phyloP scores from a whole-genome alignment of 2,888 invertebrate genomes.

The Polyommatus iphigenia region DNA sequence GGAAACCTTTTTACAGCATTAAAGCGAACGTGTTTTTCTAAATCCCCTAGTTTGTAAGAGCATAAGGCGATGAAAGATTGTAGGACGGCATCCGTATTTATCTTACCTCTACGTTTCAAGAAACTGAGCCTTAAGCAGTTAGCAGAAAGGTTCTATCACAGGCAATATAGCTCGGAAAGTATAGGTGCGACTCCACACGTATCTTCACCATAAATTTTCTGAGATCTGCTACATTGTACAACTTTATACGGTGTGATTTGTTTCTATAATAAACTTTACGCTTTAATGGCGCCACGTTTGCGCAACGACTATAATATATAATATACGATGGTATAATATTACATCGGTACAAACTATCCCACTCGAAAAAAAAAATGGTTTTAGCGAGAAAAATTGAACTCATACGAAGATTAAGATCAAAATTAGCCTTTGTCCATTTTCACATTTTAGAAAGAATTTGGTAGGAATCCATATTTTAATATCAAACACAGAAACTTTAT shows the following conservation, averaged over 20 bases:
- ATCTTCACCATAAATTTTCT: not conserved
- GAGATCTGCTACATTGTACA: not conserved
- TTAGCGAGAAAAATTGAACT: too few relatives aligned
- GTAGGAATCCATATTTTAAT: too few relatives aligned
- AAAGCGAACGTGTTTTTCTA: not conserved
- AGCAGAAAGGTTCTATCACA: not conserved
- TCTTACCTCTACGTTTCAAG: not conserved
- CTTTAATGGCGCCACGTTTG: not conserved
- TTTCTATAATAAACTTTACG: not conserved
- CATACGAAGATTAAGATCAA: too few relatives aligned
- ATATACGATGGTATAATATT: too few relatives aligned
- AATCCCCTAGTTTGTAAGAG: constrained; percentile 16
- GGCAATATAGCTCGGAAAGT: not conserved
- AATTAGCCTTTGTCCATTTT: too few relatives aligned
- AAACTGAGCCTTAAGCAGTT: not conserved
- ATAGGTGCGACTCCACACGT: not conserved
- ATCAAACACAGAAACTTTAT: too few relatives aligned
- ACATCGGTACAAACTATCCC: too few relatives aligned
- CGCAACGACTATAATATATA: not conserved
- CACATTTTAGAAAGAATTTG: too few relatives aligned
- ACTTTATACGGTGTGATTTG: constrained; percentile 12
- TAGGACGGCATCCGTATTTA: not conserved
- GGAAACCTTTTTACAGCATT: constrained; percentile 11
- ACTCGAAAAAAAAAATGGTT: too few relatives aligned
- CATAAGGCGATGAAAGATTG: constrained; percentile 7